Evolutionary conservation across 2,797 vertebrate genomes (phyloP), one percentile per base, ranked within the genome.

Genomic region (Thaleichthys pacificus): DNA sequence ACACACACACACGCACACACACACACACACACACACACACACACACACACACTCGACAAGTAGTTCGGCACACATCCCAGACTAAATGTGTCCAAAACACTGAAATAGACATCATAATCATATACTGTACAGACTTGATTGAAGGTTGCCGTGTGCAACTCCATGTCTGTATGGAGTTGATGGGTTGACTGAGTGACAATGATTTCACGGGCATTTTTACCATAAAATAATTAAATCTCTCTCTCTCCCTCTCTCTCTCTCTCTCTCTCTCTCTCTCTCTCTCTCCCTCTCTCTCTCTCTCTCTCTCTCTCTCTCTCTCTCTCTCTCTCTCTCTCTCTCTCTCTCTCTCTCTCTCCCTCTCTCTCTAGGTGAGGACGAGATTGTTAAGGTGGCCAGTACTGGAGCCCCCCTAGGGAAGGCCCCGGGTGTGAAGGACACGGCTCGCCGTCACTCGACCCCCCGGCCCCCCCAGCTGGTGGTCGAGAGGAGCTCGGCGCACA

Each of bases 391-490:
- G n/a, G 77, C 70, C 61, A 86, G 88, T 0, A 21, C 65, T 17
- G 42, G 65, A 24, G 65, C 26, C 15, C 38, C 65, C 14, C 65
- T 15, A 12, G 84, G 86, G 21, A 79, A 2, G 3, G 82, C 74
- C 76, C 88, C 88, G 51, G 82, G n/a, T 3, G 74, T 19, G n/a
- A 81, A 86, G 49, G 73, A 72, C 1, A 0, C 68, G 74, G 78
- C 74, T 58, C 66, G 3, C 35, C 79, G 4, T 2, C 77, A 49
- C 3, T 81, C 76, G 15, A 32, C 71, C 62, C 82, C 82, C 42
- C 85, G 85, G 76, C 83, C 84, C 57, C 84, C 87, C 38, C 77
- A 89, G 4, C 74, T 83, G 86, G 86, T 86, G 69, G 70, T 79
- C 0, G 84, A 84, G 32, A 79, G 38, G 15, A 74, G 73, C 61